Percentiles rank a stretch among this genome's conserved stretches.
phyloP scores from a whole-genome alignment of 2,888 invertebrate species.

The Eupsilia transversa region DNA sequence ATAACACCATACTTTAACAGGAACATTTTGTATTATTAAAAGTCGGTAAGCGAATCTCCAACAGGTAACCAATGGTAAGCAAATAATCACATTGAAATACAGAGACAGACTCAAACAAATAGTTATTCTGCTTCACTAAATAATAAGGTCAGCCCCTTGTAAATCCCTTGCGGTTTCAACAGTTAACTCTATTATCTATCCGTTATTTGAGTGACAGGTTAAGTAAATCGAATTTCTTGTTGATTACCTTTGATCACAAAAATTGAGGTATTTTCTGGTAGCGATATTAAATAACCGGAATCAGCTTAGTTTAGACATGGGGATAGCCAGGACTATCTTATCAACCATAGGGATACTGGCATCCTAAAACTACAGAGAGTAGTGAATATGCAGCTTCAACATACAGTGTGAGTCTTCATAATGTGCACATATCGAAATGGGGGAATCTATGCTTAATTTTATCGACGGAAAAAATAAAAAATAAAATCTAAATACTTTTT shows the following conservation, averaged over 20 bases:
- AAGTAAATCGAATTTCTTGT: conserved; percentile 20
- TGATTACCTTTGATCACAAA: neutral
- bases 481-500: too few species aligned
- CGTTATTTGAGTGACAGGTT: conserved; percentile 29
- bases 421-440: too few species aligned
- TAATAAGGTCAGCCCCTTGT: conserved; percentile 14
- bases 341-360: neutral
- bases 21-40: too few species aligned
- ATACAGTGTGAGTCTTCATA: too few species aligned
- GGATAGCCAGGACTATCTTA: neutral
- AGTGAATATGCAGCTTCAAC: neutral
- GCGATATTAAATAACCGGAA: neutral
- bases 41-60: too few species aligned
- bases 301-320: neutral
- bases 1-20: too few species aligned
- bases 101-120: neutral
- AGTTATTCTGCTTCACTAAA: conserved; percentile 6
- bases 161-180: conserved; percentile 31
- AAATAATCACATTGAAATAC: conserved; percentile 9
- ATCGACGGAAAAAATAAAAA: too few species aligned
- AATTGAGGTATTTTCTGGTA: neutral
- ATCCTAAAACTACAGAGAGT: neutral
- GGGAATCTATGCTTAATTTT: too few species aligned
- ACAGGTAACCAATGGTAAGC: neutral
- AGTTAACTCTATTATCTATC: conserved; percentile 45